Evolutionary conservation across 1,140 invertebrate species (phyloP), one percentile per base, ranked within the genome.

Genomic region (Papilio dardanus): DNA sequence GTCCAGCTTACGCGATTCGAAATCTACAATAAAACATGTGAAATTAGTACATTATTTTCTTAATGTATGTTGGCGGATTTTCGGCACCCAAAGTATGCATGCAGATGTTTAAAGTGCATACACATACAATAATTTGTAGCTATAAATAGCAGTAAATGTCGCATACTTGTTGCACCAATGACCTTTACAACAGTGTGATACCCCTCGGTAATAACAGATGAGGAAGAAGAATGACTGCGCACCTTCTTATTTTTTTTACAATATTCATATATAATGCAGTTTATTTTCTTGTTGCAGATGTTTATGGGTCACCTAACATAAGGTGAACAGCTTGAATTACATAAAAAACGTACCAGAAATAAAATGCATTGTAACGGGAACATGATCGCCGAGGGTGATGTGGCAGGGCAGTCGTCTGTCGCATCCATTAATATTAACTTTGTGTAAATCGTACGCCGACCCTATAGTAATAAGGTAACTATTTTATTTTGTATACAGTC

Each of bases 351-450:
- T 74, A 89, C 89, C 87, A 24, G 88, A 86, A 74, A 77, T 80
- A 78, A 92, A 92, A 21, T 83, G 24, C 31, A 89, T 76, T 16
- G 75, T 84, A 21, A 92, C 90, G 10, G 81, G 79, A n/a, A 88
- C 81, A 35, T 75, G 77, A 24, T 90, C 86, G 0, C 90, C 90
- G 0, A 89, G 58, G 1, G 90, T 90, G 40, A 92, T 83, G 65
- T 79, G 84, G 67, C 90, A 92, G 1, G 88, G 90, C 6, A 87
- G 77, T 5, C 79, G 69, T 42, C 73, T 66, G 1, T 81, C 83
- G 74, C 90, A 92, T 31, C 90, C 90, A 66, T 81, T 69, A 21
- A 91, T 91, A 28, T 85, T 81, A 3, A 91, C 89, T 14, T 77
- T 76, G 3, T 73, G 74, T 42, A 91, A 74, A 7, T 87, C 82